Evolutionary conservation across 2,888 invertebrate species (phyloP).

Genomic region (Geophilus truncorum): DNA sequence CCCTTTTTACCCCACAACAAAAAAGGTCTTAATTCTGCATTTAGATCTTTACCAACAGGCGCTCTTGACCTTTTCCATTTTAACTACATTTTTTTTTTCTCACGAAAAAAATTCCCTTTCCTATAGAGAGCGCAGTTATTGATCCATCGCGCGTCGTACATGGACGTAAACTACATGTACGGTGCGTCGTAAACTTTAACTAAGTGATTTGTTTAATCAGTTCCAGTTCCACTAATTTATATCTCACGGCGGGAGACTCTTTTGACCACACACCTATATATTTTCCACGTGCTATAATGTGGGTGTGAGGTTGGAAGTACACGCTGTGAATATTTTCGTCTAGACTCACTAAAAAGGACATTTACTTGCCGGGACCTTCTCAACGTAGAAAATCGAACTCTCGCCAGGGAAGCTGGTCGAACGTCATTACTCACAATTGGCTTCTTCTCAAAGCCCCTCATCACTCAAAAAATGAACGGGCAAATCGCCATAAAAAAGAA

Average conservation of each 20-base stretch:
- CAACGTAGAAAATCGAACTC: constrained; percentile 9
- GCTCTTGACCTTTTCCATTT: background rate
- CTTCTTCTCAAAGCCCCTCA: constrained; percentile 20
- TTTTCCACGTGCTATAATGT: background rate
- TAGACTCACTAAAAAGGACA: background rate
- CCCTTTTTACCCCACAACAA: background rate
- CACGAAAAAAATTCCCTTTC: background rate
- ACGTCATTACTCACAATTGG: constrained; percentile 24
- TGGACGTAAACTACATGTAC: background rate
- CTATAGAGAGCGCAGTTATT: background rate
- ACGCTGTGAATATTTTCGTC: constrained; percentile 3
- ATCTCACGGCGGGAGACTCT: background rate
- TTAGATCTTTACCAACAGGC: background rate
- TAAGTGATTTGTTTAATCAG: constrained; percentile 25
- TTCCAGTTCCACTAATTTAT: constrained; percentile 17
- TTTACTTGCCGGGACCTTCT: background rate
- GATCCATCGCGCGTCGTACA: background rate
- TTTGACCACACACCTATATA: background rate
- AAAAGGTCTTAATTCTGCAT: background rate
- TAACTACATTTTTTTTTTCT: background rate
- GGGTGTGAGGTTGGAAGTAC: background rate
- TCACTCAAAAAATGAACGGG: constrained; percentile 21
- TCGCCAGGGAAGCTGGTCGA: constrained; percentile 16
- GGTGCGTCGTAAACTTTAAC: constrained; percentile 11
- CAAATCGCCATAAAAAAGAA: background rate